Percentiles rank a stretch among this genome's conserved stretches.
These are phyloP conservation scores for Himalopsyche kuldschensis DNA, from an alignment of 2,888 invertebrate genomes.

Conservation along the genomic window DNA sequence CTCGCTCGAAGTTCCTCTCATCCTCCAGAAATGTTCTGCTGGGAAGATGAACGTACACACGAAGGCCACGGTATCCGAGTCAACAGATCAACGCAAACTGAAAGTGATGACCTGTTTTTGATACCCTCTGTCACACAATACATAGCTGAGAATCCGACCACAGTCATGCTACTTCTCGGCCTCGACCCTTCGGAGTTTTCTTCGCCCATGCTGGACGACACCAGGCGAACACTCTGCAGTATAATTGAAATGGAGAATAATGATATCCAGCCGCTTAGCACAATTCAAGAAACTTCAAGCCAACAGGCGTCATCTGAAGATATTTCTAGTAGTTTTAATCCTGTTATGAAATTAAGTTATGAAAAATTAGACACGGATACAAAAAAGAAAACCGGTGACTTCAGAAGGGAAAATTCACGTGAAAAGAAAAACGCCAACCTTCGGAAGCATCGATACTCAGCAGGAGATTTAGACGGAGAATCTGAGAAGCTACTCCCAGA, in stretches of 20 bases:
- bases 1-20: conserved; percentile 80
- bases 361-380: conserved; percentile 50
- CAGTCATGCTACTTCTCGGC: conserved; percentile 73
- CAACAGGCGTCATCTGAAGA: conserved; percentile 32
- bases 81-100: conserved; percentile 64
- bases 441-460: conserved; percentile 65
- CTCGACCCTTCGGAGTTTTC: conserved; percentile 63
- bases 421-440: conserved; percentile 48
- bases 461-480: conserved; percentile 68
- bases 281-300: conserved; percentile 37
- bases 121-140: conserved; percentile 64
- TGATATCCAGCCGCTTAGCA: conserved; percentile 35
- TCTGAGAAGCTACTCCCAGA: conserved; percentile 60
- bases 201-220: conserved; percentile 44
- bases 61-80: conserved; percentile 43
- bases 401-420: conserved; percentile 44
- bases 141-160: conserved; percentile 72
- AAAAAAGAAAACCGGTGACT: conserved; percentile 47
- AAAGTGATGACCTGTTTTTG: conserved; percentile 50
- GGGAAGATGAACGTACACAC: conserved; percentile 60
- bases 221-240: conserved; percentile 41
- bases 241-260: conserved; percentile 32
- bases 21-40: conserved; percentile 82
- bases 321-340: conserved; percentile 30
- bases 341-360: conserved; percentile 48